Base-by-base conservation (phyloP, 64 coral and sea anemone species). In the Astreopora myriophthalma region DNA sequence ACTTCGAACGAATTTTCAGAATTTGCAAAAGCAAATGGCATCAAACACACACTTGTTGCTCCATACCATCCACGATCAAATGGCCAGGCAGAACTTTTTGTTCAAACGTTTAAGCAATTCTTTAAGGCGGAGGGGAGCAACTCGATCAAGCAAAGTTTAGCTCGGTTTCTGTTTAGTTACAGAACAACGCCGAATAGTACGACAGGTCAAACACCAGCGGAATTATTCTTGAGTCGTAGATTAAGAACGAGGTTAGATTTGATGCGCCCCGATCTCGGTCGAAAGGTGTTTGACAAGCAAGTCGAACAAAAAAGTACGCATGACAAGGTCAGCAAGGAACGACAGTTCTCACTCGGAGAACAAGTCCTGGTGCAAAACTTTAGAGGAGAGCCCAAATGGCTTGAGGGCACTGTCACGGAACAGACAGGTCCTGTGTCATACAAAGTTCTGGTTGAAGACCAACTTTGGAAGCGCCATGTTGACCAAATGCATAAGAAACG, bases 381-480 rank as follows among this genome's bases (percentile, higher is more conserved):
- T 0, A 35, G 86, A 42, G 71, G 92, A 33, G 66, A 42, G 17
- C 69, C 69, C 8, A 89, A 76, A 75, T 90, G 86, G 87, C 22
- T 90, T 5, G 16, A 64, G 22, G 86, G 87, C 10, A 90, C 57
- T 3, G 69, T 90, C 10, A 48, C 61, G 33, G 85, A 89, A 30
- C 37, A 49, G n/a, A 88, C 85, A 9, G 85, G 84, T 12, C 64
- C 74, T 6, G 34, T 94, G 23, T 73, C 67, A 3, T 76, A 76
- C 57, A 55, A 12, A 40, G 85, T 88, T 22, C 49, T 81, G 52
- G 49, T 88, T 0, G 11, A 31, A 23, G 74, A 83, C 66, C 65
- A 69, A 34, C 29, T 73, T 3, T 71, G 76, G 89, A 82, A 67
- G 48, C 40, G 89, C n/a, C 78, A 74, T 44, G 23, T 83, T 69